phyloP scores from a whole-genome alignment of 2,888 invertebrate genomes.

The Silvanus unidentatus region DNA sequence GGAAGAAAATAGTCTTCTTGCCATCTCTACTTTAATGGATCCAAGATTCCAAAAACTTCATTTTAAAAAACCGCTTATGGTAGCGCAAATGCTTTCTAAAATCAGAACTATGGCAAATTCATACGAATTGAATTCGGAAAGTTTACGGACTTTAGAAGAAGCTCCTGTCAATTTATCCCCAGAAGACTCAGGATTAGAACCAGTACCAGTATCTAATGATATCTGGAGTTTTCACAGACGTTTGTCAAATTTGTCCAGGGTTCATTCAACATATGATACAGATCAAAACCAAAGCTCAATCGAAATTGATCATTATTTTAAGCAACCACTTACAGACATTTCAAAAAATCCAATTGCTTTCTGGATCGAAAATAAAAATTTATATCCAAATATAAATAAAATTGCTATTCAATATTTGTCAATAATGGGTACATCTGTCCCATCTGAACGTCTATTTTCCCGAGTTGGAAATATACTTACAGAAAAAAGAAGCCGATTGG shows the following conservation, averaged over 20 bases:
- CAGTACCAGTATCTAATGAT: too few relatives aligned
- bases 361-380: not conserved
- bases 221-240: not conserved
- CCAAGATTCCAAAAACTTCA: constrained; percentile 17
- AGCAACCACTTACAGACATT: constrained; percentile 4
- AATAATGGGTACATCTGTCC: constrained; percentile 12
- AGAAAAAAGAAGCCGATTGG: too few relatives aligned
- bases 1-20: constrained; percentile 12
- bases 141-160: too few relatives aligned
- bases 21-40: constrained; percentile 13
- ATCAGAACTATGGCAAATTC: too few relatives aligned
- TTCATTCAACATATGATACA: not conserved
- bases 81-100: not conserved
- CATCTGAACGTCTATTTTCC: constrained; percentile 6
- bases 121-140: too few relatives aligned
- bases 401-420: constrained; percentile 9
- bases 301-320: constrained; percentile 4
- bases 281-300: not conserved
- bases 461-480: too few relatives aligned
- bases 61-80: constrained; percentile 10
- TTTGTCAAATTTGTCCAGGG: not conserved
- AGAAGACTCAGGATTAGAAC: too few relatives aligned
- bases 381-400: not conserved
- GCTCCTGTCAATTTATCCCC: not conserved
- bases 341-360: constrained; percentile 3